Percentiles rank a stretch among this genome's conserved stretches.
phyloP scores from a whole-genome alignment of 2,113 vertebrate genomes.

The Rana temporaria region DNA sequence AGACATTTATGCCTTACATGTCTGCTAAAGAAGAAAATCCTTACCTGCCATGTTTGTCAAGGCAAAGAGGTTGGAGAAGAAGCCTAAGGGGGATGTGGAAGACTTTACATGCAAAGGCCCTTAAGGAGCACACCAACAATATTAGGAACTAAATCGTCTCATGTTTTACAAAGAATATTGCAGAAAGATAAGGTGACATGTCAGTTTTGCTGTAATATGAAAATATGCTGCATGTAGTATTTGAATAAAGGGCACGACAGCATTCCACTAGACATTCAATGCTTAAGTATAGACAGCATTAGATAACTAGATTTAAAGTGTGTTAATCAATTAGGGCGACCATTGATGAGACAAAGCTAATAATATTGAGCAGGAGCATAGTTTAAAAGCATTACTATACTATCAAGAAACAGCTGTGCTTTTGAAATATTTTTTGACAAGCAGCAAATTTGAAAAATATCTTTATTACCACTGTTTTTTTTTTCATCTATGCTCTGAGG shows the following conservation, averaged over 20 bases:
- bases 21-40: slow-evolving; percentile 22
- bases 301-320: not conserved
- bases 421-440: no score
- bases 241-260: not conserved
- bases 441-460: no score
- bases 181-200: not conserved
- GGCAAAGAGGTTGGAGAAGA: slow-evolving; percentile 5
- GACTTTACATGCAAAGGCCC: not conserved
- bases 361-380: no score
- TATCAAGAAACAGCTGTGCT: no score
- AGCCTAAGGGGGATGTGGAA: slow-evolving; percentile 26
- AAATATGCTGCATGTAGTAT: not conserved
- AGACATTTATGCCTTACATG: slow-evolving; percentile 1
- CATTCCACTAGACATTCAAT: not conserved
- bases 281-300: not conserved
- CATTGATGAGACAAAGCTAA: no score
- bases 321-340: no score
- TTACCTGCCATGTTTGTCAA: slow-evolving; percentile 35
- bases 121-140: not conserved
- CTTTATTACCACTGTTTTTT: no score
- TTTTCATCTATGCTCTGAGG: no score
- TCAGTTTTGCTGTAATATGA: not conserved
- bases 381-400: no score
- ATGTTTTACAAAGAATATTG: not conserved
- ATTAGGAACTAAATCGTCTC: not conserved